Base-by-base conservation (phyloP, 2,113 vertebrate genomes). In the Cochlearius cochlearius region DNA sequence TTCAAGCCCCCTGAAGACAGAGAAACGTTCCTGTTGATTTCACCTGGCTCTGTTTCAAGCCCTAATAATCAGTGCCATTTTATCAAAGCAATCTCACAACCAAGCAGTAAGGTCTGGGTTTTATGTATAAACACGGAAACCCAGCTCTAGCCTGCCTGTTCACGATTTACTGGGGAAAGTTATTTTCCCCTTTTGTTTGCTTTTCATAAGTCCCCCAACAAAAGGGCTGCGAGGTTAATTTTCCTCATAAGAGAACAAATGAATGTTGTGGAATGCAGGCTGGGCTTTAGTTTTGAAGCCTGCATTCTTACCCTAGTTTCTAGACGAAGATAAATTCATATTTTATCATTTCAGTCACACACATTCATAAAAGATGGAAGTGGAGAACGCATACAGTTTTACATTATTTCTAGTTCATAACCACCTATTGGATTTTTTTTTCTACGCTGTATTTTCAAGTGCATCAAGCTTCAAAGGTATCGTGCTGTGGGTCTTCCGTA, bases 21-120 rank as follows among this genome's bases (percentile, higher is more conserved):
- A 80, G 59, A 88, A 90, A 94, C 0, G 2, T 68, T 64, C 78
- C 81, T 2, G 3, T n/a, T 90, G 81, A 76, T 78, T 92, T 90
- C n/a, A 88, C 15, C 38, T 64, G 74, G 58, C 77, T 58, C 82
- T 71, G n/a, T 50, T 86, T 88, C 78, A 90, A 85, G 63, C 38
- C 53, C 82, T 80, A 83, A 91, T 66, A 94, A 82, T 53, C 38
- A 76, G 19, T 58, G 63, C 45, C 53, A 55, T 68, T 87, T 82
- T 72, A 94, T 76, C 90, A 79, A 88, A 94, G 78, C 53, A 29
- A 95, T 82, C 93, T 90, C 53, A 60, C 49, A 82, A 82, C 36
- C 25, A 93, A 72, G 74, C 58, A 89, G 8, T 69, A 49, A 83
- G 56, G 47, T 52, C 53, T 74, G 50, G 1, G 47, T 66, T 91